Conservation (phyloP, 2,113 vertebrate genomes). For the Malaclemys terrapin region DNA sequence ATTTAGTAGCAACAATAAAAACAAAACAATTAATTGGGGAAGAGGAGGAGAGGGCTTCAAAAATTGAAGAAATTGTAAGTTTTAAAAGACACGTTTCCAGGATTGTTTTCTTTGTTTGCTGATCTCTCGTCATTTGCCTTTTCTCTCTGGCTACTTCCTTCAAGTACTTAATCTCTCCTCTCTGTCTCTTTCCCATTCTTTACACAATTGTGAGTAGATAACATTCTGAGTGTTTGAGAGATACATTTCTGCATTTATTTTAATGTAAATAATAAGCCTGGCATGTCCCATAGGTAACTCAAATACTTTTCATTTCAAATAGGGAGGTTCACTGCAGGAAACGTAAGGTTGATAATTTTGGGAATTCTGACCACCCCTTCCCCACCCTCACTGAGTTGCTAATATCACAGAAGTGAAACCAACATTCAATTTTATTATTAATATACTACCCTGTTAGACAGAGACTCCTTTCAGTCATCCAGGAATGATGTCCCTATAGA, state of each 20-base stretch:
- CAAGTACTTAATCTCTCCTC: background rate
- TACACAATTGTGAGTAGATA: constrained; percentile 32
- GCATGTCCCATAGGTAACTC: constrained; percentile 20
- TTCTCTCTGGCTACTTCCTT: background rate
- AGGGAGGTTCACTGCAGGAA: constrained; percentile 1
- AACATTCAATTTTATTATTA: background rate
- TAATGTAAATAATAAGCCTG: constrained; percentile 28
- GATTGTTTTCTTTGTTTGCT: background rate
- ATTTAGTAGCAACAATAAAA: background rate
- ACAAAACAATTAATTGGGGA: background rate
- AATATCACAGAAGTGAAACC: background rate
- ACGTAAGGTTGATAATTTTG: background rate
- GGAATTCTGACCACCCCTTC: background rate
- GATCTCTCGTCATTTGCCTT: background rate
- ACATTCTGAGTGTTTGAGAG: constrained; percentile 52
- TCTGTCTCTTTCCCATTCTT: constrained; percentile 12
- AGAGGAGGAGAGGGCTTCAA: background rate
- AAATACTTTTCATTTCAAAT: constrained; percentile 45
- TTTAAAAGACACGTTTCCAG: background rate
- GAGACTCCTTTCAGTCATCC: background rate
- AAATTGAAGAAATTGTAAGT: background rate
- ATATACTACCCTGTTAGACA: background rate
- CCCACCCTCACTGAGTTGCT: background rate
- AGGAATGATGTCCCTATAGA: background rate
- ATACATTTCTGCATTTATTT: constrained; percentile 21